Conservation (phyloP, 2,888 invertebrate species). For the Erebia epiphron region DNA sequence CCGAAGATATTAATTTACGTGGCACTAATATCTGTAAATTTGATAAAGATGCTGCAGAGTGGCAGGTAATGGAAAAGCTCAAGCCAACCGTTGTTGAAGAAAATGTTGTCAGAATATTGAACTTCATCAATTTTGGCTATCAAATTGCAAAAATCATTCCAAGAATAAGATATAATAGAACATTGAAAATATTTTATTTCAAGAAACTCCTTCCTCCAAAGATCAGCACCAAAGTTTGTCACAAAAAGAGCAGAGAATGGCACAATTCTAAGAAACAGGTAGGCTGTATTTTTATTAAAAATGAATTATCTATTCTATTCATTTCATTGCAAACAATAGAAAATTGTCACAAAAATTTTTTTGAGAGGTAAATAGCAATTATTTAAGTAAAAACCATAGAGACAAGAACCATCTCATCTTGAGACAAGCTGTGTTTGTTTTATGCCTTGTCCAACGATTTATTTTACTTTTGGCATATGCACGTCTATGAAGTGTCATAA, state of each 20-base stretch:
- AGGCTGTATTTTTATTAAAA: slow-evolving; percentile 42
- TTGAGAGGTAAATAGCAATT: too few relatives aligned
- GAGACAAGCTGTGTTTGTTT: too few relatives aligned
- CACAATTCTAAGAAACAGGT: slow-evolving; percentile 73
- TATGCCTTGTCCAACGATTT: too few relatives aligned
- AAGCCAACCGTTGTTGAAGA: slow-evolving; percentile 85
- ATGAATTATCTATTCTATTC: background rate
- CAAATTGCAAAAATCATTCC: slow-evolving; percentile 86
- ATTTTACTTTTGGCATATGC: too few relatives aligned
- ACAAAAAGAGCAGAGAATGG: slow-evolving; percentile 73
- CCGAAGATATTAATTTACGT: slow-evolving; percentile 89
- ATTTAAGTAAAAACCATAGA: too few relatives aligned
- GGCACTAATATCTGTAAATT: slow-evolving; percentile 87
- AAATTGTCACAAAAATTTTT: too few relatives aligned
- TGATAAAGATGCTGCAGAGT: slow-evolving; percentile 87
- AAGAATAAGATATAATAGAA: slow-evolving; percentile 85
- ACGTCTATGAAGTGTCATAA: too few relatives aligned
- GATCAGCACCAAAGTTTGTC: slow-evolving; percentile 65
- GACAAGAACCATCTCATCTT: too few relatives aligned
- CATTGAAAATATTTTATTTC: slow-evolving; percentile 72
- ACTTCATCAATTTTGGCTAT: slow-evolving; percentile 91
- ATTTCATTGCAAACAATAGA: too few relatives aligned
- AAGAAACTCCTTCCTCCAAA: slow-evolving; percentile 65
- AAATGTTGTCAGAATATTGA: slow-evolving; percentile 88
- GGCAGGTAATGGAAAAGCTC: slow-evolving; percentile 84